phyloP scores from a whole-genome alignment of 2,113 vertebrate species.

The Paralichthys olivaceus region DNA sequence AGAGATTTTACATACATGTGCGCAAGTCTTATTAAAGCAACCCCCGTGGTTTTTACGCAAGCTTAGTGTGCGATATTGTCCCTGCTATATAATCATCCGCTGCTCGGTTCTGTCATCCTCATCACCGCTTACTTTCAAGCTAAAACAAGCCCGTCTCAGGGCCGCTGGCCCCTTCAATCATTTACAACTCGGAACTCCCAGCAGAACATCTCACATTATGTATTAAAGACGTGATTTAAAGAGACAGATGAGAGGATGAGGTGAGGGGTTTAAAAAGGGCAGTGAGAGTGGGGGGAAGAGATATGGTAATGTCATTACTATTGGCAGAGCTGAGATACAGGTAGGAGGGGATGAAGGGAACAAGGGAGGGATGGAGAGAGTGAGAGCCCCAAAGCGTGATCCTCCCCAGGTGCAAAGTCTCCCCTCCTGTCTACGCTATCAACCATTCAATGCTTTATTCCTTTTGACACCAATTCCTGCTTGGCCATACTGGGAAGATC shows the following conservation, averaged over 20 bases:
- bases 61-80: constrained; percentile 36
- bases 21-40: constrained; percentile 22
- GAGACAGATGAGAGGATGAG: constrained; percentile 65
- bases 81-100: constrained; percentile 42
- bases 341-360: constrained; percentile 47
- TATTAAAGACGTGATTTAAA: constrained; percentile 65
- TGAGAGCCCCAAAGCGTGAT: constrained; percentile 44
- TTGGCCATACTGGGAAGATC: constrained; percentile 18
- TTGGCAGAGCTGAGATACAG: constrained; percentile 35
- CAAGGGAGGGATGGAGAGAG: constrained; percentile 34
- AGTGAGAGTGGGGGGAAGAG: constrained; percentile 32
- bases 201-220: constrained; percentile 76
- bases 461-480: constrained; percentile 43
- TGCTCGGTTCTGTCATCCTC: constrained; percentile 53
- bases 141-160: constrained; percentile 32
- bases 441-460: constrained; percentile 46
- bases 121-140: constrained; percentile 39
- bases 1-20: constrained; percentile 47
- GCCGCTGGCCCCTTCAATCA: constrained; percentile 56
- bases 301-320: constrained; percentile 75
- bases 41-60: constrained; percentile 37
- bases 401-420: constrained; percentile 47
- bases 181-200: constrained; percentile 69
- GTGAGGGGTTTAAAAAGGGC: constrained; percentile 59
- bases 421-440: constrained; percentile 31